Evolutionary conservation across 1,140 invertebrate genomes (phyloP).

Genomic region (Diabrotica undecimpunctata): DNA sequence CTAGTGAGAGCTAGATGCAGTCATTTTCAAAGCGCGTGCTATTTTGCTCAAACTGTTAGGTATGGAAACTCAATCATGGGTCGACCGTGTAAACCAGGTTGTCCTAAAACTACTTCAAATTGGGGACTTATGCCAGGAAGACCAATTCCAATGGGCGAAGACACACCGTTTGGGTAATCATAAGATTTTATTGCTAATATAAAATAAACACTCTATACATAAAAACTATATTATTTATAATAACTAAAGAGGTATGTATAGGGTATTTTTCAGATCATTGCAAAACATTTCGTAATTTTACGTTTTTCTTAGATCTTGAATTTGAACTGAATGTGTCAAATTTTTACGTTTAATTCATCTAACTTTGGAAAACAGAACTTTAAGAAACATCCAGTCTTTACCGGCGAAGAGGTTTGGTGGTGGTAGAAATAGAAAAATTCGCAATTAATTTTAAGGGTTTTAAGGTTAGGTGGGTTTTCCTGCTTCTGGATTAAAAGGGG

Average conservation of each 20-base stretch:
- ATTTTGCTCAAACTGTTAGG: conserved; percentile 57
- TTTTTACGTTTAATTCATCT: no score
- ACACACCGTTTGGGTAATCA: conserved; percentile 51
- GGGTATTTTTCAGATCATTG: conserved; percentile 8
- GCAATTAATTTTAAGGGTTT: no score
- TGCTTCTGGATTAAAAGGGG: no score
- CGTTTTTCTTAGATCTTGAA: no score
- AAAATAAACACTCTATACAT: neutral
- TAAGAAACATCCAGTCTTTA: no score
- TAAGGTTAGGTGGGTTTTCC: no score
- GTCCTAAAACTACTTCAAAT: conserved; percentile 50
- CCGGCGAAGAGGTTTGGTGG: no score
- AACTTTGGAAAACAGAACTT: no score
- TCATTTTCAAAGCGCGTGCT: conserved; percentile 66
- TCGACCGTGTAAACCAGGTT: conserved; percentile 56
- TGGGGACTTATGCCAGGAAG: conserved; percentile 49
- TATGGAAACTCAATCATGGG: conserved; percentile 53
- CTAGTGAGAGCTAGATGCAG: conserved; percentile 59
- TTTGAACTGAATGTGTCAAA: no score
- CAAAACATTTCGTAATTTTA: no score
- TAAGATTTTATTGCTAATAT: neutral
- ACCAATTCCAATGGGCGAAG: conserved; percentile 54
- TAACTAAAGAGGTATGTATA: neutral
- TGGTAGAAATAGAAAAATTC: no score
- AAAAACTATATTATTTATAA: conserved; percentile 1